Evolutionary conservation across 1,140 invertebrate species (phyloP), one percentile per base, ranked within the genome.

Genomic region (Antheraea pernyi): DNA sequence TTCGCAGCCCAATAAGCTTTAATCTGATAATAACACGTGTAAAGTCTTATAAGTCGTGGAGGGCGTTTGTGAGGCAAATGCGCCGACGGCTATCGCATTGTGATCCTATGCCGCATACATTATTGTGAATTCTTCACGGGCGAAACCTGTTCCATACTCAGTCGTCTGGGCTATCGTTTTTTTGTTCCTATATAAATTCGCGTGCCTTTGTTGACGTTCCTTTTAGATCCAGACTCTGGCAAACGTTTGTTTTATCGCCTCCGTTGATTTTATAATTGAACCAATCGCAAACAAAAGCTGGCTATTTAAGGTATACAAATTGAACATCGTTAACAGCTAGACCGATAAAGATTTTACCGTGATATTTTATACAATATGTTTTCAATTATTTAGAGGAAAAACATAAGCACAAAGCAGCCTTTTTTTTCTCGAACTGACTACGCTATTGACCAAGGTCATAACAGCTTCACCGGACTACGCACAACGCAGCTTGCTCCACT

Each of bases 101-200:
- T 78, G 72, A 74, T 82, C 77, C 80, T 82, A 74, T 79, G 77
- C 70, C 76, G 79, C 76, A 82, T 84, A 85, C 75, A 84, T 85
- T 83, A 85, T 76, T 69, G 78, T 80, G 73, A 80, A 83, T 86
- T 89, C 86, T 85, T 65, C 84, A 53, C 46, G 46, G 46, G 81
- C 81, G 78, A 76, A 86, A 86, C 86, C 69, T 74, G 85, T 89
- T 84, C 71, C 65, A 61, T 69, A 69, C 75, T 74, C 78, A 75
- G 77, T 67, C 60, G 60, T 36, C 76, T 68, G 77, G 68, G 53
- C 61, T 71, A 62, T 81, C 22, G 22, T 30, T 72, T 81, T 72
- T 84, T 90, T 87, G 80, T 74, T 86, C 78, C 76, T 84, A 83
- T 87, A 78, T 81, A 83, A 83, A 87, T 83, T 80, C 64, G 74